Evolutionary conservation across 2,113 vertebrate genomes (phyloP), one percentile per base, ranked within the genome.

Genomic region (Platichthys flesus): DNA sequence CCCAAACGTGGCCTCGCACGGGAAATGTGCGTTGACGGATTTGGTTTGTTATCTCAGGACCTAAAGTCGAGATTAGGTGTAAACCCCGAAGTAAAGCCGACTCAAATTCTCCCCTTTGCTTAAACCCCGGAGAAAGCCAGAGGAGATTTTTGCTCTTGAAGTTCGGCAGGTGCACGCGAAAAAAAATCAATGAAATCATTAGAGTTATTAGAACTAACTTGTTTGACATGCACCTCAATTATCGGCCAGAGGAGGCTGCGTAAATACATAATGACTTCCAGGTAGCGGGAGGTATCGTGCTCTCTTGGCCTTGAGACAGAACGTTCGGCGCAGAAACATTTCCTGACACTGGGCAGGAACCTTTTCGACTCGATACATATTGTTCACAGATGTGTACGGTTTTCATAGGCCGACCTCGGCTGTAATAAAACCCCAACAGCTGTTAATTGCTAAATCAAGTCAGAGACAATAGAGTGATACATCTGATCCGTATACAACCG

Each of bases 351-450:
- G 5, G 63, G 71, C 35, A 74, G 76, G 65, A 85, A 82, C 63
- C 52, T 86, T 83, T 31, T 71, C 59, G 52, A 20, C 78, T 74
- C 65, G 26, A 63, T 90, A 70, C 80, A 90, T 85, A 86, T 91
- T 91, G 85, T 62, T 81, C 85, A 51, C 92, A 93, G 89, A 92
- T 93, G 92, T 92, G 68, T 80, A 21, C 70, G 31, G 71, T 73
- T 81, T 81, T 56, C 63, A n/a, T 14, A 73, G 83, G 78, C 26
- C 66, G n/a, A 40, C 71, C 68, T 67, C 26, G 5, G 5, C 66
- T 78, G 63, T 49, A 58, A 54, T 81, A 66, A 87, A 87, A 88
- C 23, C n/a, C 35, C 68, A 82, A 84, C 81, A 89, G 79, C 79
- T 87, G 88, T 75, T 90, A 90, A 91, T 88, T 87, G 70, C 72